phyloP scores from a whole-genome alignment of 2,888 invertebrate genomes.

The Yponomeuta malinellus region DNA sequence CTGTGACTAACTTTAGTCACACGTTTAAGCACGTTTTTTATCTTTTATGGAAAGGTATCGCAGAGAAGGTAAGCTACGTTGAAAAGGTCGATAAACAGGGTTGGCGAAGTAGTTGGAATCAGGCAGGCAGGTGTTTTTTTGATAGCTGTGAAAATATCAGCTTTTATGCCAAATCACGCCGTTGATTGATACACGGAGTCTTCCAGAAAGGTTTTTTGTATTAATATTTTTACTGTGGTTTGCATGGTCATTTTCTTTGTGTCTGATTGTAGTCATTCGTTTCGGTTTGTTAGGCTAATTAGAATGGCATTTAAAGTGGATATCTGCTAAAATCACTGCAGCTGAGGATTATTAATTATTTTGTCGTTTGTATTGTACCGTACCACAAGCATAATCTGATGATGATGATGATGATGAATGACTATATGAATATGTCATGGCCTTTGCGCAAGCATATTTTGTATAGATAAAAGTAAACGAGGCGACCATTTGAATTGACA shows the following conservation, averaged over 20 bases:
- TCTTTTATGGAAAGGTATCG: no score
- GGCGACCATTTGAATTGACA: no score
- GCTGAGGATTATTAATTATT: not conserved
- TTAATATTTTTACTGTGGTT: constrained; percentile 28
- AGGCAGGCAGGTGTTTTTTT: constrained; percentile 17
- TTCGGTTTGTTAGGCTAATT: constrained; percentile 13
- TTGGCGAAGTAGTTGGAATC: constrained; percentile 21
- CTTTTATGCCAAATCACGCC: constrained; percentile 35
- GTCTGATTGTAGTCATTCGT: constrained; percentile 4
- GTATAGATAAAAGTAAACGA: no score
- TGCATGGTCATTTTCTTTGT: constrained; percentile 10
- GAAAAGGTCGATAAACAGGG: constrained; percentile 29
- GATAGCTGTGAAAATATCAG: constrained; percentile 25
- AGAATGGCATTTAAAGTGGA: not conserved
- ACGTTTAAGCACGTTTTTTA: no score
- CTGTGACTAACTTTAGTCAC: not conserved
- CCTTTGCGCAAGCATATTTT: no score
- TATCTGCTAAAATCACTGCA: constrained; percentile 9
- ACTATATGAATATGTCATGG: not conserved
- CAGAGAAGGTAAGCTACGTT: no score
- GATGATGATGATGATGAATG: no score
- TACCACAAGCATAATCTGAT: no score
- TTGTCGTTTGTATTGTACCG: not conserved
- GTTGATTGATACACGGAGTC: constrained; percentile 1
- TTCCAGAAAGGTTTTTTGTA: constrained; percentile 10